Percentiles rank a stretch among this genome's conserved stretches.
Evolutionary conservation across 2,888 invertebrate genomes (phyloP).

Genomic region (Brachyopa scutellaris): DNA sequence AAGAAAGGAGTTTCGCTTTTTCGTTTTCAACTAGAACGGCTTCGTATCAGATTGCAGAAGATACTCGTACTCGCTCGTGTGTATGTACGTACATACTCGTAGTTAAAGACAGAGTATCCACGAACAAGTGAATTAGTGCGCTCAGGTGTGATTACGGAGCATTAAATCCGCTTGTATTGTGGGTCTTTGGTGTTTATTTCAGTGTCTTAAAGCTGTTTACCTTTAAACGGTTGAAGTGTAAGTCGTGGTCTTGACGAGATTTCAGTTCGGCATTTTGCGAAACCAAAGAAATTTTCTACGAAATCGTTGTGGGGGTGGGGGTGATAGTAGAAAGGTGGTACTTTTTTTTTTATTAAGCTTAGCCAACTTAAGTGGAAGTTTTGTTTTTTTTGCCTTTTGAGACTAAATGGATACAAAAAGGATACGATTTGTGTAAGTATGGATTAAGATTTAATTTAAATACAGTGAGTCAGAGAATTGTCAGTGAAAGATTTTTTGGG

Average conservation of each 20-base stretch:
- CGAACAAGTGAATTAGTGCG: conserved; percentile 71
- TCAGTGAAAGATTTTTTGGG: neutral
- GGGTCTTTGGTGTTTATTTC: conserved; percentile 53
- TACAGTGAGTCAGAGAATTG: conserved; percentile 14
- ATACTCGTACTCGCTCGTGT: conserved; percentile 1
- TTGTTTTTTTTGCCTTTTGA: conserved; percentile 13
- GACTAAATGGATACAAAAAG: conserved; percentile 60
- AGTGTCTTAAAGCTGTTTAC: conserved; percentile 62
- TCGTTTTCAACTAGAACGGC: conserved; percentile 72
- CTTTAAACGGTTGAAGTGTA: conserved; percentile 63
- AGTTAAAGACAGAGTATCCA: conserved; percentile 52
- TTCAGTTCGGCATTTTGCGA: conserved; percentile 11
- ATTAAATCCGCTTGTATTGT: conserved; percentile 58
- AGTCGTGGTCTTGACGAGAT: conserved; percentile 63
- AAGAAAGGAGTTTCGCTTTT: conserved; percentile 71
- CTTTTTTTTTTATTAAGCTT: neutral
- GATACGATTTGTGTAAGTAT: conserved; percentile 61
- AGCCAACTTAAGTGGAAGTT: conserved; percentile 40
- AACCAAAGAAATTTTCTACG: conserved; percentile 23
- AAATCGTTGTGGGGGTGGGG: conserved; percentile 23
- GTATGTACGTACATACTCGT: neutral
- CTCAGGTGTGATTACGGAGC: conserved; percentile 70
- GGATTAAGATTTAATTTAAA: conserved; percentile 9
- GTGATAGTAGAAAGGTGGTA: conserved; percentile 6
- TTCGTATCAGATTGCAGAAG: conserved; percentile 69